Evolutionary conservation across 2,888 invertebrate genomes (phyloP), one percentile per base, ranked within the genome.

Genomic region (Liposcelis brunnea): DNA sequence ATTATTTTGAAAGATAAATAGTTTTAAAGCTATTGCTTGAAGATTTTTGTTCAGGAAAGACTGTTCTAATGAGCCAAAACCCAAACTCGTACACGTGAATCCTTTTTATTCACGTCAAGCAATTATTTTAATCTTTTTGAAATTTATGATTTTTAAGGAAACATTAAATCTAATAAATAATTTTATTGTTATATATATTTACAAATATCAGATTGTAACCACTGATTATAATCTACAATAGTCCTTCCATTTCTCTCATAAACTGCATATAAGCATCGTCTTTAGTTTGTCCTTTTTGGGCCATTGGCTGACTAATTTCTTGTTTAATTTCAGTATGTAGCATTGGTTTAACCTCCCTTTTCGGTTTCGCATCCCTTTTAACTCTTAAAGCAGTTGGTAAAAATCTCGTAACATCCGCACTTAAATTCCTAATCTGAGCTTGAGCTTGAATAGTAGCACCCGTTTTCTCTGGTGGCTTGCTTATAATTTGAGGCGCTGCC

Each of bases 181-280:
- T n/a, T n/a, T n/a, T n/a, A n/a, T n/a, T n/a, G n/a, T n/a, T n/a
- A n/a, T n/a, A n/a, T n/a, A n/a, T n/a, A n/a, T n/a, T n/a, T n/a
- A n/a, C n/a, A n/a, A n/a, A n/a, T n/a, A n/a, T n/a, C n/a, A n/a
- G n/a, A n/a, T n/a, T n/a, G n/a, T n/a, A n/a, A n/a, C n/a, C n/a
- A n/a, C n/a, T n/a, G n/a, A n/a, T n/a, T n/a, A n/a, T n/a, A n/a
- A n/a, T 26, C 65, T 61, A 93, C 60, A 97, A 70, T 21, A 97
- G 67, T 43, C 85, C 90, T 59, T 93, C 83, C 90, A 98, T 93
- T 68, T 98, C 97, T 61, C 82, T 82, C 94, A 98, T 95, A 61
- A 98, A 98, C 62, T 91, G 89, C 70, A 91, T 83, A 58, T 98
- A 98, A 10, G 95, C 97, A 60, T 97, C 97, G 60, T 97, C 97